Conservation (phyloP, 2,888 invertebrate genomes). For the Ptychoptera albimana region DNA sequence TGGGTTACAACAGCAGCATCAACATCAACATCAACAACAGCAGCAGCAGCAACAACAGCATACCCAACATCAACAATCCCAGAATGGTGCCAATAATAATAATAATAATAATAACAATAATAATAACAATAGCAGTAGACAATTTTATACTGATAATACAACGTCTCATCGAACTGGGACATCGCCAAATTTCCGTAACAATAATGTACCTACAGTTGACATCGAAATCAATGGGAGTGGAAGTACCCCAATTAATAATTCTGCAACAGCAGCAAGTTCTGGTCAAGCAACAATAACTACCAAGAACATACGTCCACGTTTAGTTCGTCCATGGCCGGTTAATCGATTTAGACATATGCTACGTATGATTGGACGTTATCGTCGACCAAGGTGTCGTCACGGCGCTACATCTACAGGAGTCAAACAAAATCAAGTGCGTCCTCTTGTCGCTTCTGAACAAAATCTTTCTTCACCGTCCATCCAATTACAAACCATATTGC, state of each 20-base stretch:
- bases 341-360: conserved; percentile 25
- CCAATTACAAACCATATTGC: conserved; percentile 19
- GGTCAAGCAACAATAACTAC: conserved; percentile 1
- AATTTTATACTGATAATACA: background rate
- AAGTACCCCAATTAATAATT: conserved; percentile 3
- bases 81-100: conserved; percentile 5
- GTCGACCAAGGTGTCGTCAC: conserved; percentile 21
- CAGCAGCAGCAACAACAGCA: conserved; percentile 4
- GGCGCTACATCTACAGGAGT: conserved; percentile 10
- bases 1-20: conserved; percentile 3
- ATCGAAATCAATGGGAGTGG: no score
- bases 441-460: conserved; percentile 16
- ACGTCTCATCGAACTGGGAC: background rate
- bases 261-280: conserved; percentile 11
- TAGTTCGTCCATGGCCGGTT: conserved; percentile 21
- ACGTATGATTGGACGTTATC: conserved; percentile 26
- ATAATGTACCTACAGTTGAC: no score
- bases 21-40: conserved; percentile 4
- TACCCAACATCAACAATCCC: conserved; percentile 11
- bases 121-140: background rate
- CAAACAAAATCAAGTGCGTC: conserved; percentile 31
- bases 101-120: conserved; percentile 4
- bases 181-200: background rate
- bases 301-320: conserved; percentile 9
- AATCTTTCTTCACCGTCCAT: background rate